Evolutionary conservation across 2,797 vertebrate species (phyloP).

Genomic region (Melanogrammus aeglefinus): DNA sequence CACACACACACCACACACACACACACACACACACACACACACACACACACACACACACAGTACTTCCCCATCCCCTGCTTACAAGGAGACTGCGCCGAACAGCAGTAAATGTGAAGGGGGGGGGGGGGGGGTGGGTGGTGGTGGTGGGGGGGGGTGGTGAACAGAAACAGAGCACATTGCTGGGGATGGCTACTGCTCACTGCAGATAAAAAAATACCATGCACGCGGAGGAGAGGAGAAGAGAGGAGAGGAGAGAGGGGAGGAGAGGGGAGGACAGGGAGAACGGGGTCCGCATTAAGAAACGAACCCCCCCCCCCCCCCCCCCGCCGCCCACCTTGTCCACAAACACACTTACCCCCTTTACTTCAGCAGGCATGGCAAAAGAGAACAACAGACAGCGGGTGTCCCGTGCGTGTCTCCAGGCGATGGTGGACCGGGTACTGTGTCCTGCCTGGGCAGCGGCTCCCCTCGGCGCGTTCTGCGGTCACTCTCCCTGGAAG

Average conservation of each 20-base stretch:
- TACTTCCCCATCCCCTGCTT: conserved; percentile 42
- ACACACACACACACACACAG: not conserved
- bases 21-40: too few species aligned
- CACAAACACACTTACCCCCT: conserved; percentile 70
- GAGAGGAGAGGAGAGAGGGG: conserved; percentile 7
- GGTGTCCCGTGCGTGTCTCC: not conserved
- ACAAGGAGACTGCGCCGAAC: conserved; percentile 65
- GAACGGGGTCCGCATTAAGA: not conserved
- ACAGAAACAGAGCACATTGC: conserved; percentile 58
- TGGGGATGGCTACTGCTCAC: conserved; percentile 50
- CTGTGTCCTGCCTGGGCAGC: too few species aligned
- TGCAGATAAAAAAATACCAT: conserved; percentile 47
- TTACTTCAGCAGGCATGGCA: conserved; percentile 76
- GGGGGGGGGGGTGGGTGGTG: conserved; percentile 28
- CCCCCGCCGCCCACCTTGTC: not conserved
- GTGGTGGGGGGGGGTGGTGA: conserved; percentile 59
- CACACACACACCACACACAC: too few species aligned
- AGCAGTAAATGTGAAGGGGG: conserved; percentile 28
- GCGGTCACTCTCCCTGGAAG: conserved; percentile 54
- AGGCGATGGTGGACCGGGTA: not conserved
- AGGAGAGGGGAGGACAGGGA: not conserved
- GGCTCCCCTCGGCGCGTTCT: conserved; percentile 12
- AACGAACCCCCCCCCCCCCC: not conserved
- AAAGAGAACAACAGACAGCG: not conserved
- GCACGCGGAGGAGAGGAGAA: conserved; percentile 13